These are phyloP conservation scores for Arctocebus calabarensis DNA, from an alignment of 2,797 vertebrate genomes.

Conservation along the genomic window DNA sequence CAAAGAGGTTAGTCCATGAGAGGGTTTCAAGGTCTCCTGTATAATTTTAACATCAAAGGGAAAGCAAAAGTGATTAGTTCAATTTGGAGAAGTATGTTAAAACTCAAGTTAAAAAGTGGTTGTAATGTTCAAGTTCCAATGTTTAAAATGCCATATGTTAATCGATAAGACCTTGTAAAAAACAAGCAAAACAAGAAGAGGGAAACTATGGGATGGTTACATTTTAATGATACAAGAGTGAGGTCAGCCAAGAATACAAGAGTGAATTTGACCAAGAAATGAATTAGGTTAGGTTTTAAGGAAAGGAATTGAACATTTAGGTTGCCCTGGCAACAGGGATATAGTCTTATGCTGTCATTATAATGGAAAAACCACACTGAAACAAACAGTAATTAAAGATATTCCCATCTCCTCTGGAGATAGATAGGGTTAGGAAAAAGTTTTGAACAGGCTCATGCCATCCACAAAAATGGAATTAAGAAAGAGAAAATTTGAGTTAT, in stretches of 20 bases:
- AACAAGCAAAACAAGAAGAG: not conserved
- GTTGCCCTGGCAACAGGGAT: slow-evolving; percentile 47
- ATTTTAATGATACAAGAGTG: not conserved
- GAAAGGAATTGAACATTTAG: slow-evolving; percentile 8
- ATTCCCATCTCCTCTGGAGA: not conserved
- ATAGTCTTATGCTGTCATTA: not conserved
- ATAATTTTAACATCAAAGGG: not conserved
- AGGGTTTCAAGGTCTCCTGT: not conserved
- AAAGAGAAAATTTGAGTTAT: not conserved
- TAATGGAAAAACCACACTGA: not conserved
- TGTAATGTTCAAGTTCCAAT: not conserved
- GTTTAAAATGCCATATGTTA: not conserved
- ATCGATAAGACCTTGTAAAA: not conserved
- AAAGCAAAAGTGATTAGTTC: not conserved
- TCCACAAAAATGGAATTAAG: not conserved
- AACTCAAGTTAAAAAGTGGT: not conserved
- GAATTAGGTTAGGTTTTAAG: not conserved
- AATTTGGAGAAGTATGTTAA: not conserved
- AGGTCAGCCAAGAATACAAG: not conserved
- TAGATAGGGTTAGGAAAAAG: not conserved
- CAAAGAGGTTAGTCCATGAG: not conserved
- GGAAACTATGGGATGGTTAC: not conserved
- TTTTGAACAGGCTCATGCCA: not conserved
- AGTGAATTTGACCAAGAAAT: not conserved
- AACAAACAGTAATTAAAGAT: slow-evolving; percentile 22